A percentile compares a stretch with the other conserved stretches of the same genome.
Evolutionary conservation across 2,113 vertebrate species (phyloP).

Genomic region (Peromyscus leucopus): DNA sequence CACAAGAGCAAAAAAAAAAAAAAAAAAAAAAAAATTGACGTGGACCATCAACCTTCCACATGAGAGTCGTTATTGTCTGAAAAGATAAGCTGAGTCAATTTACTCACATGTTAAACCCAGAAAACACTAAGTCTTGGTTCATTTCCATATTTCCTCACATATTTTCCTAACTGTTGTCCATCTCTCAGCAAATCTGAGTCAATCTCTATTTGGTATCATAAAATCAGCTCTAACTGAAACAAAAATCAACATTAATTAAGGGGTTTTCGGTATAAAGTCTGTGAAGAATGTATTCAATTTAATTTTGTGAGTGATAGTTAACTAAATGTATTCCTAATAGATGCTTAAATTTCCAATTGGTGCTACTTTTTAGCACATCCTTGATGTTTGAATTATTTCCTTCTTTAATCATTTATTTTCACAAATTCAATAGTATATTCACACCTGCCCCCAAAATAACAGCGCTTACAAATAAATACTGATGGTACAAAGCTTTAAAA

Average conservation of each 20-base stretch:
- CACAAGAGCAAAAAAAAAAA: not conserved
- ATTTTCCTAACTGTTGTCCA: not conserved
- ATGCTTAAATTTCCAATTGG: not conserved
- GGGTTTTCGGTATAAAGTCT: not conserved
- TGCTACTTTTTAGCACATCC: not conserved
- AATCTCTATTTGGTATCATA: not conserved
- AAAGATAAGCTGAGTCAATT: not conserved
- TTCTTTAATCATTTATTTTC: not conserved
- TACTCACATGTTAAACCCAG: not conserved
- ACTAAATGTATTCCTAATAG: not conserved
- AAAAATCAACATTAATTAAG: not conserved
- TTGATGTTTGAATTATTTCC: not conserved
- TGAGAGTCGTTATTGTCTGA: not conserved
- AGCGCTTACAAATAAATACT: not conserved
- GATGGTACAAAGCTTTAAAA: not conserved
- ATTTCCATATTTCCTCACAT: not conserved
- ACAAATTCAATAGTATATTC: not conserved
- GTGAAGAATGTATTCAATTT: slow-evolving; percentile 36
- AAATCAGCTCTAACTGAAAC: not conserved
- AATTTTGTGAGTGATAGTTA: not conserved
- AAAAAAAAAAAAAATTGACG: not conserved
- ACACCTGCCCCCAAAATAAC: not conserved
- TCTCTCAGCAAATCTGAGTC: not conserved
- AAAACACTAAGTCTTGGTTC: not conserved
- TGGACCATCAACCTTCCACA: not conserved